Evolutionary conservation across 2,113 vertebrate species (phyloP).

Genomic region (Clinocottus analis): DNA sequence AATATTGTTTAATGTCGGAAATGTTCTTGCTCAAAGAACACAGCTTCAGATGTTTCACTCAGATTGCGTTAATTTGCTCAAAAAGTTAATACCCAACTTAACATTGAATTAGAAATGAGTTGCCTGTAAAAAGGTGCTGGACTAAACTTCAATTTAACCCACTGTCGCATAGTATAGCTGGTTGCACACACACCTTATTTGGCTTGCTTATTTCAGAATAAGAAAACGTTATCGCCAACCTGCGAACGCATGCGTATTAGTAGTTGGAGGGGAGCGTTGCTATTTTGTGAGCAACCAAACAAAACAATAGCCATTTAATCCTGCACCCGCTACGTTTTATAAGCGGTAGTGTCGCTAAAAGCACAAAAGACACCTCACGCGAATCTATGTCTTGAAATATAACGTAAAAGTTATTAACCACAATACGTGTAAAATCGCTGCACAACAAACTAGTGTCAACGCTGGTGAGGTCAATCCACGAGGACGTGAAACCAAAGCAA

Average conservation of each 20-base stretch:
- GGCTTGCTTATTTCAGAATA: not conserved
- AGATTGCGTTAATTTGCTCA: not conserved
- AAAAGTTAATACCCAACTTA: not conserved
- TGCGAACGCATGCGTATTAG: slow-evolving; percentile 12
- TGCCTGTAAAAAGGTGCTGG: not conserved
- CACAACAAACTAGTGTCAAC: not conserved
- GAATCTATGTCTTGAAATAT: not conserved
- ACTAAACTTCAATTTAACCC: not conserved
- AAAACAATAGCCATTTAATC: not conserved
- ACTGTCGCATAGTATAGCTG: too few species aligned
- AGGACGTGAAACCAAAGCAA: too few species aligned
- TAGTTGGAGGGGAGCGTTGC: not conserved
- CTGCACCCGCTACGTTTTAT: not conserved
- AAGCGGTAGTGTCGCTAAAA: too few species aligned
- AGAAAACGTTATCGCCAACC: not conserved
- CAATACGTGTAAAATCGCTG: not conserved
- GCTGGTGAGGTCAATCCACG: not conserved
- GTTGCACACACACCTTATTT: not conserved
- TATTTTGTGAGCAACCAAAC: slow-evolving; percentile 4
- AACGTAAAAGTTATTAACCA: not conserved
- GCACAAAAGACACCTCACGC: not conserved
- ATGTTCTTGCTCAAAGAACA: not conserved
- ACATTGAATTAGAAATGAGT: too few species aligned
- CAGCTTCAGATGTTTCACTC: slow-evolving; percentile 9
- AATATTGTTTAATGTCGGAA: not conserved